These are phyloP conservation scores for Pegea sp. DNA, from an alignment of 23 tunicate genomes.

Conservation along the genomic window DNA sequence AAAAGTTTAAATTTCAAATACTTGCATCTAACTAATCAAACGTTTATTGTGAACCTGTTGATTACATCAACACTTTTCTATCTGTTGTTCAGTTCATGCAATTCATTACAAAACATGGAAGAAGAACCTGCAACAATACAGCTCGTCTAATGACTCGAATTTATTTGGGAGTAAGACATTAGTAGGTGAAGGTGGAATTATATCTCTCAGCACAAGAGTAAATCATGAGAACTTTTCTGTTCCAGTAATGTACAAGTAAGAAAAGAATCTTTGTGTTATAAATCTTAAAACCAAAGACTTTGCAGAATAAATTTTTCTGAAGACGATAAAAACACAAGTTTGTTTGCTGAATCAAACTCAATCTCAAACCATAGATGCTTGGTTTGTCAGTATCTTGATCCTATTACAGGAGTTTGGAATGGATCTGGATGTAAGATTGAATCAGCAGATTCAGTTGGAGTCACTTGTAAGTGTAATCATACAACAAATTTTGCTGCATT, in stretches of 20 bases:
- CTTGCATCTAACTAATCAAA: no score
- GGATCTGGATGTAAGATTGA: conserved; percentile 20
- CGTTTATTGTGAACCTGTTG: no score
- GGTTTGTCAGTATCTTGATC: conserved; percentile 52
- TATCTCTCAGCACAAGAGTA: conserved; percentile 33
- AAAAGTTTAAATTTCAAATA: no score
- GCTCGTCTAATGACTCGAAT: background rate
- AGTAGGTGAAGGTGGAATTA: conserved; percentile 61
- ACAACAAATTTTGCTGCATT: conserved; percentile 88
- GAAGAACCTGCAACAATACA: conserved; percentile 8
- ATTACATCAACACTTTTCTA: background rate
- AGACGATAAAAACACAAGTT: background rate
- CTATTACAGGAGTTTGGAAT: conserved; percentile 13
- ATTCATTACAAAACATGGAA: conserved; percentile 55
- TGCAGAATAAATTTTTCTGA: conserved; percentile 9
- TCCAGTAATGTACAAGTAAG: conserved; percentile 57
- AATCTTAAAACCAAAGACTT: no score
- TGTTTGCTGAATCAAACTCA: background rate
- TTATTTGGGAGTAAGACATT: conserved; percentile 1
- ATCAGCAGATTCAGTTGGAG: conserved; percentile 23
- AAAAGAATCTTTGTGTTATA: no score
- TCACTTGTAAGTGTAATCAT: conserved; percentile 69
- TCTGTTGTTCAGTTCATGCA: conserved; percentile 28
- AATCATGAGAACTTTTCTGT: conserved; percentile 24
- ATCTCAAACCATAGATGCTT: conserved; percentile 14